These are phyloP conservation scores for Drosophila rufa DNA, from an alignment of 1,140 invertebrate genomes.

Conservation along the genomic window DNA sequence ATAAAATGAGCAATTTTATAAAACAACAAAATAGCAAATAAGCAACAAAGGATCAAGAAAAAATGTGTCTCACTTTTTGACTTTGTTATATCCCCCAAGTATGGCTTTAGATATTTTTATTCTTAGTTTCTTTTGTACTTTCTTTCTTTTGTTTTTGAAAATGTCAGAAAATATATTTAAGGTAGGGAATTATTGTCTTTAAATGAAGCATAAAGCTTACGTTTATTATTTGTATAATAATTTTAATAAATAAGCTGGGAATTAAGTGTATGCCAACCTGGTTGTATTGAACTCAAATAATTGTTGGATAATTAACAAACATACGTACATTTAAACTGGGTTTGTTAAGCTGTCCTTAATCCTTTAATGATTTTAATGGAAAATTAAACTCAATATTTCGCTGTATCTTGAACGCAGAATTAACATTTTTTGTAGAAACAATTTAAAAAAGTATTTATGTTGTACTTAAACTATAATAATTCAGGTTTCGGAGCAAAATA, in stretches of 20 bases:
- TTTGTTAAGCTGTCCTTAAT: neutral
- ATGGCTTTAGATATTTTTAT: neutral
- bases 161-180: no score
- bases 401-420: neutral
- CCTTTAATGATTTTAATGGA: neutral
- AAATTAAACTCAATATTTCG: neutral
- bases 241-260: neutral
- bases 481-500: no score
- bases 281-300: neutral
- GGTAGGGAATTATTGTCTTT: neutral
- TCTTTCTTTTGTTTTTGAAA: neutral
- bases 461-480: no score
- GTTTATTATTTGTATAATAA: neutral
- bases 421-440: neutral
- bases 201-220: no score
- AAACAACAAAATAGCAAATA: conserved; percentile 54
- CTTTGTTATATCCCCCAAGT: neutral
- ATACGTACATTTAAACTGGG: no score
- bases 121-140: neutral
- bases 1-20: conserved; percentile 66
- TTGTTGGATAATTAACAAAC: neutral
- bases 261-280: neutral
- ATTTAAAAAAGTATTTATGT: no score
- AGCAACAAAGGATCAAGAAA: conserved; percentile 35
- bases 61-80: conserved; percentile 6